Conservation (phyloP, 2,888 invertebrate genomes). For the Leptopilina drosophilae region DNA sequence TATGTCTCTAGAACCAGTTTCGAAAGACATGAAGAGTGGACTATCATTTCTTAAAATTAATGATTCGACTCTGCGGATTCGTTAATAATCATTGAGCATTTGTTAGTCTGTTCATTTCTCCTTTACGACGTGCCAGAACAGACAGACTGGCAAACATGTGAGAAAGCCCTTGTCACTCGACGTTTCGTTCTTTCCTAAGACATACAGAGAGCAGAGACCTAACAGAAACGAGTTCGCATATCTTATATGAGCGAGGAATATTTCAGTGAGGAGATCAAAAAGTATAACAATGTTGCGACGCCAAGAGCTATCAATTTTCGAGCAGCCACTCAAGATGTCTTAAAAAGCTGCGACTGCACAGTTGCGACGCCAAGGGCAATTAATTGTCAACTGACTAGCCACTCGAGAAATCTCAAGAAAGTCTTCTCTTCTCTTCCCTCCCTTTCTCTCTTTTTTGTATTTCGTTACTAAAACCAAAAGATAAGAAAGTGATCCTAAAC, state of each 20-base stretch:
- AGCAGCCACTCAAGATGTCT: conserved; percentile 34
- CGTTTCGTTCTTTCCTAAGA: conserved; percentile 7
- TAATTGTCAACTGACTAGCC: conserved; percentile 36
- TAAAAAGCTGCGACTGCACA: conserved; percentile 35
- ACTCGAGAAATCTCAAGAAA: conserved; percentile 33
- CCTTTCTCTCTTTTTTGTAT: neutral
- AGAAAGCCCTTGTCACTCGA: conserved; percentile 25
- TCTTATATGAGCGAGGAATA: conserved; percentile 29
- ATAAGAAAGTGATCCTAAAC: conserved; percentile 26
- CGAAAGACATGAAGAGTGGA: conserved; percentile 14
- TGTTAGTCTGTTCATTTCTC: conserved; percentile 29
- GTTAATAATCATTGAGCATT: conserved; percentile 37
- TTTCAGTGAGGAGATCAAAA: conserved; percentile 30
- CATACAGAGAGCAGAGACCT: conserved; percentile 9
- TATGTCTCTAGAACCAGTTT: conserved; percentile 38
- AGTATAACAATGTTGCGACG: conserved; percentile 35
- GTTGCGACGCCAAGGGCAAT: conserved; percentile 32
- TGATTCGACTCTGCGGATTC: conserved; percentile 35
- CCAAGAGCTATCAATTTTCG: conserved; percentile 32
- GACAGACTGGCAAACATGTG: conserved; percentile 10
- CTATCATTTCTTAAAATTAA: conserved; percentile 39
- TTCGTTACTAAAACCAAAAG: conserved; percentile 1
- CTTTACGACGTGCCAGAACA: conserved; percentile 5
- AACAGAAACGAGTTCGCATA: conserved; percentile 25
- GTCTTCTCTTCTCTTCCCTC: neutral